Conservation (phyloP, 35 echinoderm and acorn worm genomes). For the Ptychodera flava region DNA sequence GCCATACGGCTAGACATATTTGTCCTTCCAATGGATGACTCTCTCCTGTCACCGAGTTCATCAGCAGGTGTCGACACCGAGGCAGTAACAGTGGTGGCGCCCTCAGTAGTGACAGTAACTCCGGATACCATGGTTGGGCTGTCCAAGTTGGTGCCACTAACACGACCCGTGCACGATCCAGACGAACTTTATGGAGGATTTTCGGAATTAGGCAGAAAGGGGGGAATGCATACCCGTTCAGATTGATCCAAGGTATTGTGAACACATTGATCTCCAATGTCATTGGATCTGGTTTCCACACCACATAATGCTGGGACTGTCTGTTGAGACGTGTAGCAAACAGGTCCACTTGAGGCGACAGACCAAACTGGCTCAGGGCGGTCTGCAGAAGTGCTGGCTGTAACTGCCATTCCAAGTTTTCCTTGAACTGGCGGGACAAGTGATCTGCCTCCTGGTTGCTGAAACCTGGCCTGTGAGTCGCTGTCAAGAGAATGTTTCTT, state of each 20-base stretch:
- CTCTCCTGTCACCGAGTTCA: neutral
- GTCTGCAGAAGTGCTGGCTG: constrained; percentile 5
- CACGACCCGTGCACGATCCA: neutral
- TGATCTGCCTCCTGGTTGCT: constrained; percentile 18
- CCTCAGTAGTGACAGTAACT: neutral
- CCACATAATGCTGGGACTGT: neutral
- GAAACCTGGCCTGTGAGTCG: constrained; percentile 10
- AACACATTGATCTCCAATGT: constrained; percentile 8
- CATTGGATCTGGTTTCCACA: constrained; percentile 17
- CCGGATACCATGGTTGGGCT: constrained; percentile 14
- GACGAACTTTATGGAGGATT: constrained; percentile 1
- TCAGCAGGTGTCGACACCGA: neutral
- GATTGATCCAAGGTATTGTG: neutral
- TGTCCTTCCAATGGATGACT: constrained; percentile 9
- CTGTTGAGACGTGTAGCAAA: neutral
- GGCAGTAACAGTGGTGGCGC: neutral
- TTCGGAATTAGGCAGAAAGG: constrained; percentile 12
- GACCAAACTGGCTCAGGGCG: neutral
- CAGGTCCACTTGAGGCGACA: constrained; percentile 16
- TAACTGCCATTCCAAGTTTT: constrained; percentile 6
- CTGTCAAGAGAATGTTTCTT: neutral
- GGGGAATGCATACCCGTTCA: constrained; percentile 6
- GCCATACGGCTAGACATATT: constrained; percentile 14
- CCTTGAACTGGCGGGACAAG: neutral
- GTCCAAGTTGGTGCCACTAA: neutral